Base-by-base conservation (phyloP, 2,113 vertebrate genomes). In the Tenrec ecaudatus region DNA sequence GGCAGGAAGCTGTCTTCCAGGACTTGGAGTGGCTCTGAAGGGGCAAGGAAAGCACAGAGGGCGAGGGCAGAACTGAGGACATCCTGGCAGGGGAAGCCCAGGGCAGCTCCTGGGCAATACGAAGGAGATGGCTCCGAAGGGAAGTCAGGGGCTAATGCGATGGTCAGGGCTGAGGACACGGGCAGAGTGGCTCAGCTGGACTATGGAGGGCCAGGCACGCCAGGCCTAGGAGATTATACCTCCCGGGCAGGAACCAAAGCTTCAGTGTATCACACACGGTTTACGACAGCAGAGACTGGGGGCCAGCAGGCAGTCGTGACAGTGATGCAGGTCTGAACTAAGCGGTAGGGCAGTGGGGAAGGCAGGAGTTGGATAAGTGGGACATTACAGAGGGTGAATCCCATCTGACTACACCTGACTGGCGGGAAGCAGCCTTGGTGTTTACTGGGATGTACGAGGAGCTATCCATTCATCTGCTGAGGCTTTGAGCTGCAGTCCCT, bases 181-280 rank as follows among this genome's bases (percentile, higher is more conserved):
- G 31, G 86, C 29, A 6, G 11, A 40, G 29, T 2, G 1, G 15
- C 47, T 12, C 1, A 27, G 47, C 22, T 31, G 36, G 60, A 31
- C 1, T 40, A 2, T 0, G 3, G 75, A 78, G 9, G 5, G 15
- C 6, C 3, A 27, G 33, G 40, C 62, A 23, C 2, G 6, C 3
- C 7, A 23, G 33, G 53, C n/a, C 77, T 10, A 36, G 9, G 68
- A 14, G 29, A 25, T 14, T 27, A 15, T 40, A 22, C 9, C 78
- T 75, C 25, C 25, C 22, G 58, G 64, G 47, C 0, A 76, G 36
- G 77, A 16, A 93, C 60, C 0, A 33, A 29, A 84, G 78, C 53
- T 80, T 73, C 53, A 15, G 11, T 31, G 1, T 12, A 79, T 8
- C 6, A 43, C 58, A 62, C n/a, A 9, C 64, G 17, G 83, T 23